These are phyloP conservation scores for Nasua narica DNA, from an alignment of 2,797 vertebrate species.

Conservation along the genomic window DNA sequence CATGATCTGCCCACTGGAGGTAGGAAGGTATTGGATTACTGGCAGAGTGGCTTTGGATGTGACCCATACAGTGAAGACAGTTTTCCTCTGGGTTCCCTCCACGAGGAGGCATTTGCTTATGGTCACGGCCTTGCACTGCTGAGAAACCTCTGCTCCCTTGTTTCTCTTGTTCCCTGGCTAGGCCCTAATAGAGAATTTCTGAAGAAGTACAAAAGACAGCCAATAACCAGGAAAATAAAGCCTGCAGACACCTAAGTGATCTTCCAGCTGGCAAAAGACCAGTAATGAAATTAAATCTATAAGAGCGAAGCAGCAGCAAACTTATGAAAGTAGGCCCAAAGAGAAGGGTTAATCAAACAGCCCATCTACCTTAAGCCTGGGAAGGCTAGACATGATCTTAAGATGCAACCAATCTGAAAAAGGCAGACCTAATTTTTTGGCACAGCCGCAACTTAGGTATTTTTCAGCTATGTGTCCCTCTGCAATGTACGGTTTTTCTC, in stretches of 20 bases:
- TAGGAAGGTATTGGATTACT: constrained; percentile 55
- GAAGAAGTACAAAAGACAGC: background rate
- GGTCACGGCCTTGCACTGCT: background rate
- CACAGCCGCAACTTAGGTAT: background rate
- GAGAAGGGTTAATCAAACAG: background rate
- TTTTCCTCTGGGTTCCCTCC: background rate
- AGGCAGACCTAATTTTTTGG: background rate
- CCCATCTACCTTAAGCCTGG: background rate
- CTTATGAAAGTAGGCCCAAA: background rate
- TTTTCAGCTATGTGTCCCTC: background rate
- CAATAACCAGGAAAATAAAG: background rate
- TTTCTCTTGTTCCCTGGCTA: background rate
- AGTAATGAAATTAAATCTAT: background rate
- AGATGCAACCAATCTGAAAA: background rate
- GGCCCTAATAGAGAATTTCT: background rate
- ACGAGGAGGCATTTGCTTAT: background rate
- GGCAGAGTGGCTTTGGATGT: constrained; percentile 3
- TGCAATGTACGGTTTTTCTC: background rate
- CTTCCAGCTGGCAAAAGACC: background rate
- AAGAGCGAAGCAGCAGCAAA: background rate
- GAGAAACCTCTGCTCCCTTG: background rate
- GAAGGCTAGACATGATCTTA: background rate
- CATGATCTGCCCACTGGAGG: background rate
- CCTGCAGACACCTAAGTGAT: background rate
- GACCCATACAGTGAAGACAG: constrained; percentile 37